Evolutionary conservation across 2,888 invertebrate genomes (phyloP).

Genomic region (Cephus rjabovi): DNA sequence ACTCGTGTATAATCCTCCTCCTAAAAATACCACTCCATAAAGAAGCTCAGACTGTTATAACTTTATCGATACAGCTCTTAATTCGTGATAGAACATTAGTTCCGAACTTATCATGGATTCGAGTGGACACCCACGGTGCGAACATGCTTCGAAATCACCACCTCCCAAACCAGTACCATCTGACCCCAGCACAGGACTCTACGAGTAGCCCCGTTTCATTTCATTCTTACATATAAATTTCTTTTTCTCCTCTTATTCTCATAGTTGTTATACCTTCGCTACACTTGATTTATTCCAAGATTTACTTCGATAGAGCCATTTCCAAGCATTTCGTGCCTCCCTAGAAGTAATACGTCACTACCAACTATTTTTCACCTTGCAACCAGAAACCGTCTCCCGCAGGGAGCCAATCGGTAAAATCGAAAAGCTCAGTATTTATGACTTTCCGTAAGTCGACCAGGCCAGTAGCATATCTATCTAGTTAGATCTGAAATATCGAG

Average conservation of each 20-base stretch:
- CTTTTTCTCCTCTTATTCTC: not conserved
- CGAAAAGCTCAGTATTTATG: not conserved
- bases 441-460: not conserved
- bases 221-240: not conserved
- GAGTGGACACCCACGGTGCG: constrained; percentile 45
- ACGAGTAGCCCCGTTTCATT: not conserved
- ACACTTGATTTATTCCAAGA: constrained; percentile 31
- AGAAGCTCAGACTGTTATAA: constrained; percentile 20
- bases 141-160: constrained; percentile 44
- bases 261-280: not conserved
- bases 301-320: constrained; percentile 37
- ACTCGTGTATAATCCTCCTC: constrained; percentile 15
- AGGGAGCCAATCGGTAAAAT: not conserved
- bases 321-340: constrained; percentile 19
- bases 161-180: constrained; percentile 5
- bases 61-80: constrained; percentile 39
- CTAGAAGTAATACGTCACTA: not conserved
- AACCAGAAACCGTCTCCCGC: not conserved
- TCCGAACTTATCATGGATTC: constrained; percentile 39
- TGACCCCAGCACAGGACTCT: not conserved
- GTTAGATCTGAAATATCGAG: not conserved
- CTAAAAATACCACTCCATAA: constrained; percentile 27
- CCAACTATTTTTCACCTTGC: not conserved
- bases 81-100: constrained; percentile 58
- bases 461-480: not conserved